A percentile compares a stretch with the other conserved stretches of the same genome.
Evolutionary conservation across 1,140 invertebrate species (phyloP).

Genomic region (Dreissena rostriformis): DNA sequence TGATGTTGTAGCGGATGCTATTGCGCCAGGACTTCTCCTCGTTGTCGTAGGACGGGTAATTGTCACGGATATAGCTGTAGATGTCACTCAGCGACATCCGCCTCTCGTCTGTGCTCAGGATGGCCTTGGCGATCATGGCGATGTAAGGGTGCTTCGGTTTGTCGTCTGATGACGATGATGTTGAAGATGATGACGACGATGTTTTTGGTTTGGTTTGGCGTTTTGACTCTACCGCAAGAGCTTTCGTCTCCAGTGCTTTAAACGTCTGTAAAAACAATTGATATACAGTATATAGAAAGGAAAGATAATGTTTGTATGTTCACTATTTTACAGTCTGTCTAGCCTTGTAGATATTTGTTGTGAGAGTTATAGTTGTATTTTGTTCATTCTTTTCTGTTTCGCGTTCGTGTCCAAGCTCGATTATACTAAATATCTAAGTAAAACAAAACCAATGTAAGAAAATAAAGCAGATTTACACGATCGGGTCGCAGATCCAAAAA

Average conservation of each 20-base stretch:
- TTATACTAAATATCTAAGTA: no score
- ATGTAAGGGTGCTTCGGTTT: slow-evolving; percentile 86
- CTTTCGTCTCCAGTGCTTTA: slow-evolving; percentile 20
- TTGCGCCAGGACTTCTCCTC: slow-evolving; percentile 88
- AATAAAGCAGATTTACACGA: no score
- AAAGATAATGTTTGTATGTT: no score
- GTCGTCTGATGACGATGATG: slow-evolving; percentile 48
- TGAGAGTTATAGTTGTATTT: no score
- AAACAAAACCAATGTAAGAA: no score
- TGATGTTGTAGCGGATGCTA: slow-evolving; percentile 87
- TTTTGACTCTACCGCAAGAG: neutral
- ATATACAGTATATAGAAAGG: no score
- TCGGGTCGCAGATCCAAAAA: no score
- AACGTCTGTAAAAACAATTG: slow-evolving; percentile 25
- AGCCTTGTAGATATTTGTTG: no score
- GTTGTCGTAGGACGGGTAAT: slow-evolving; percentile 84
- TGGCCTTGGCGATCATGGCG: slow-evolving; percentile 87
- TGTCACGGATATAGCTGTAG: slow-evolving; percentile 81
- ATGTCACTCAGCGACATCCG: slow-evolving; percentile 82
- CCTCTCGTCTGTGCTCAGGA: slow-evolving; percentile 84
- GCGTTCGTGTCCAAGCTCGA: no score
- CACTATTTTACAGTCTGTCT: no score
- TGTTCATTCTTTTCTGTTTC: no score
- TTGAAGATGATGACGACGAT: neutral
- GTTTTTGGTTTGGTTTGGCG: neutral